Evolutionary conservation across 2,113 vertebrate genomes (phyloP).

Genomic region (Indicator indicator): DNA sequence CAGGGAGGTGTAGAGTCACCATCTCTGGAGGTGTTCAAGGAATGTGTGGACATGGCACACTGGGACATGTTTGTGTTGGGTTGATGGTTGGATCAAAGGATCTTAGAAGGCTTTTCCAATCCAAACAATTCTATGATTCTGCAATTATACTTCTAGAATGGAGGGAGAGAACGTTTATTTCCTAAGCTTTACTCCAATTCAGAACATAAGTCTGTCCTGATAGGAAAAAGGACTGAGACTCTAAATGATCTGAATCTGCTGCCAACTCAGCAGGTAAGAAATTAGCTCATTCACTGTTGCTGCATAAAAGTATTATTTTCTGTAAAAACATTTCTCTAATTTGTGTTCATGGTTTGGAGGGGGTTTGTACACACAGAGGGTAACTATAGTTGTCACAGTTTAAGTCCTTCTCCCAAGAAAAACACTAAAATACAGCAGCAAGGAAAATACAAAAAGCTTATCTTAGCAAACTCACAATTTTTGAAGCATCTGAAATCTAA

Average conservation of each 20-base stretch:
- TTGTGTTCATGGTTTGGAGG: neutral
- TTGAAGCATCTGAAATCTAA: conserved; percentile 61
- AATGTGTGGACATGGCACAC: too few species aligned
- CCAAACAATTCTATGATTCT: too few species aligned
- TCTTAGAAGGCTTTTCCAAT: too few species aligned
- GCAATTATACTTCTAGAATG: neutral
- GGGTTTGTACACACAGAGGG: neutral
- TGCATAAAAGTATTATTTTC: neutral
- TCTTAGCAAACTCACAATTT: conserved; percentile 29
- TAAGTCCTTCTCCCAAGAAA: neutral
- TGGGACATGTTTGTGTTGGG: too few species aligned
- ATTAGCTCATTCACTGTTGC: neutral
- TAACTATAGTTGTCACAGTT: conserved; percentile 1
- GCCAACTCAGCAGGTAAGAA: neutral
- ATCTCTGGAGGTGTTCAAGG: too few species aligned
- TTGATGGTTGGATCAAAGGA: too few species aligned
- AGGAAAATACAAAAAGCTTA: conserved; percentile 33
- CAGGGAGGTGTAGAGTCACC: too few species aligned
- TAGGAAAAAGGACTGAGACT: neutral
- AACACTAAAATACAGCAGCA: conserved; percentile 14
- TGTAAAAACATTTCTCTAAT: neutral
- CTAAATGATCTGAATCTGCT: neutral
- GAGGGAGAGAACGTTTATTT: neutral
- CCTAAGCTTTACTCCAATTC: neutral
- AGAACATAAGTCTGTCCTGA: neutral